Evolutionary conservation across 1,140 invertebrate genomes (phyloP).

Genomic region (Stegodyphus mimosarum): DNA sequence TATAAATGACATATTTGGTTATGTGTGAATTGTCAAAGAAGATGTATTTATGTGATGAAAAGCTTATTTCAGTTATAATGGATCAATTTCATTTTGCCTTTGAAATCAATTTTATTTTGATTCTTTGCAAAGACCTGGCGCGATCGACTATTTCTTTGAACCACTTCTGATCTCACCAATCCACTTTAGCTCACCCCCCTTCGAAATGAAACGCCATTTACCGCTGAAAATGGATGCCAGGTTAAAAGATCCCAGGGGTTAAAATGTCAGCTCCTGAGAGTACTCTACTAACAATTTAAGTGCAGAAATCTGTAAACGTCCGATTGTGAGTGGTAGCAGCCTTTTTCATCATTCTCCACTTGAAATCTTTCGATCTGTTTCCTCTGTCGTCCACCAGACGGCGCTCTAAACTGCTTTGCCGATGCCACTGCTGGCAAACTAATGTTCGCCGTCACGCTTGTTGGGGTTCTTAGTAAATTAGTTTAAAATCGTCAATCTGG

Average conservation of each 20-base stretch:
- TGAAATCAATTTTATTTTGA: too few relatives aligned
- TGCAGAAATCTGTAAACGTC: slow-evolving; percentile 56
- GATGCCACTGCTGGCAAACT: slow-evolving; percentile 33
- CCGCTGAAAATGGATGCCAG: slow-evolving; percentile 29
- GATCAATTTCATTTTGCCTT: too few relatives aligned
- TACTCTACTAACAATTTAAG: slow-evolving; percentile 49
- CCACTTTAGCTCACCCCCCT: slow-evolving; percentile 8
- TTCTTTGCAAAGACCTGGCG: too few relatives aligned
- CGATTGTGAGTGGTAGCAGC: slow-evolving; percentile 22
- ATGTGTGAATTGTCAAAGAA: too few relatives aligned
- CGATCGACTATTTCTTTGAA: neutral
- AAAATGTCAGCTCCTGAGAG: slow-evolving; percentile 9
- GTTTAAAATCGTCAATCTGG: slow-evolving; percentile 51
- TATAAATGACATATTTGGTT: too few relatives aligned
- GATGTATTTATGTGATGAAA: too few relatives aligned
- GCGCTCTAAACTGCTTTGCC: slow-evolving; percentile 9
- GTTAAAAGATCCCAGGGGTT: slow-evolving; percentile 47
- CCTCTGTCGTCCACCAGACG: slow-evolving; percentile 14
- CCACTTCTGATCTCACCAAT: slow-evolving; percentile 8
- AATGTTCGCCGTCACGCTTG: slow-evolving; percentile 27
- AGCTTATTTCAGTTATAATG: too few relatives aligned
- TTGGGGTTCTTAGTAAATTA: slow-evolving; percentile 37
- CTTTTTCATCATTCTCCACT: neutral
- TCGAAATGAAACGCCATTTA: neutral
- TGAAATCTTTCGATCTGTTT: slow-evolving; percentile 32